Percentiles rank a stretch among this genome's conserved stretches.
Evolutionary conservation across 2,888 invertebrate genomes (phyloP).

Genomic region (Balanococcus diminutus): DNA sequence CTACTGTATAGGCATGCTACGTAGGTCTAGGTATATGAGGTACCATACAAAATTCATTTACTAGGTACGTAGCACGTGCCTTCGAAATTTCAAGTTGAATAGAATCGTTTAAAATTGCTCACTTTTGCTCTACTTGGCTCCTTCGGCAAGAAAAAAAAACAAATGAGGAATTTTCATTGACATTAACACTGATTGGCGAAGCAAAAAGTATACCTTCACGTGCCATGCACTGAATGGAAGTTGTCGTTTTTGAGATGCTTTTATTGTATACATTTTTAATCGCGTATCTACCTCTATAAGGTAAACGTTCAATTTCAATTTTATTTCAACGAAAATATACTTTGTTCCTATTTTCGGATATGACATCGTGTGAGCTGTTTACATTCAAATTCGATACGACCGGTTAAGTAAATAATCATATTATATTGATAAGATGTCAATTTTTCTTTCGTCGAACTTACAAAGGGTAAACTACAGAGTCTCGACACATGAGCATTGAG

Average conservation of each 20-base stretch:
- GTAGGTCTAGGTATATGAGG: neutral
- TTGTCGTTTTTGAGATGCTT: neutral
- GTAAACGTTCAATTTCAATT: neutral
- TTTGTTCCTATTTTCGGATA: too few species aligned
- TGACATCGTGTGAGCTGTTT: too few species aligned
- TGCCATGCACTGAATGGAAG: neutral
- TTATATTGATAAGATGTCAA: neutral
- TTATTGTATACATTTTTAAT: neutral
- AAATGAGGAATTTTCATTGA: neutral
- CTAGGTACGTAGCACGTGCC: too few species aligned
- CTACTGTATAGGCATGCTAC: neutral
- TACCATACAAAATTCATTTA: too few species aligned
- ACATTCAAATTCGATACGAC: neutral
- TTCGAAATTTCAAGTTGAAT: neutral
- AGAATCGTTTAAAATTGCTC: neutral
- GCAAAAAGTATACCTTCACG: neutral
- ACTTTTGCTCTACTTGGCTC: neutral
- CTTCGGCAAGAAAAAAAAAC: neutral
- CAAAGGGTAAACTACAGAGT: neutral
- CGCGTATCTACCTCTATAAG: neutral
- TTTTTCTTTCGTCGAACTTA: neutral
- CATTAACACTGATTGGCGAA: neutral
- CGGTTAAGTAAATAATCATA: constrained; percentile 6
- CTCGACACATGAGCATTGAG: too few species aligned
- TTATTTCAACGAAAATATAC: neutral